These are phyloP conservation scores for Diorhabda sublineata DNA, from an alignment of 1,140 invertebrate genomes.

Conservation along the genomic window DNA sequence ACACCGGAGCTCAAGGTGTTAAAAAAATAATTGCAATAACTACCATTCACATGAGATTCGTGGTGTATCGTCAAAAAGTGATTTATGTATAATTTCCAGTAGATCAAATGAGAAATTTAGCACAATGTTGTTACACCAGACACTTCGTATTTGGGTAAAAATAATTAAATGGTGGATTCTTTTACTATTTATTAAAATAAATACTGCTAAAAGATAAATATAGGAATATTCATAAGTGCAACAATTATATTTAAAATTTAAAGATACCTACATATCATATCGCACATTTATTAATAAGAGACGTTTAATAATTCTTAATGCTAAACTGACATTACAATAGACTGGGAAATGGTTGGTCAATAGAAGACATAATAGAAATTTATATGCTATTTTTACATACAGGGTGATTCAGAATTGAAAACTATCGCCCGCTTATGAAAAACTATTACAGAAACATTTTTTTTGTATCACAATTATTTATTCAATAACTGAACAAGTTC, in stretches of 20 bases:
- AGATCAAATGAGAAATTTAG: no score
- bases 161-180: constrained; percentile 10
- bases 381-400: constrained; percentile 4
- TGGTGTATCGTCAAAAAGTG: no score
- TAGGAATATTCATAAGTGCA: constrained; percentile 20
- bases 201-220: constrained; percentile 21
- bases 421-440: background rate
- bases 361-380: constrained; percentile 10
- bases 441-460: background rate
- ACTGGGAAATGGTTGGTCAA: constrained; percentile 16
- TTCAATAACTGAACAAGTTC: no score
- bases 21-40: no score
- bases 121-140: no score
- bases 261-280: constrained; percentile 7
- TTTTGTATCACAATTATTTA: no score
- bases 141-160: background rate
- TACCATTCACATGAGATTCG: no score
- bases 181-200: constrained; percentile 21
- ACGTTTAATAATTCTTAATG: constrained; percentile 17
- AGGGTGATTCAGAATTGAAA: background rate
- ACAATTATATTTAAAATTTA: constrained; percentile 20
- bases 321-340: constrained; percentile 18
- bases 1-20: no score
- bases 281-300: constrained; percentile 19
- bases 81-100: no score